Evolutionary conservation across 2,113 vertebrate genomes (phyloP).

Genomic region (Acrocephalus arundinaceus): DNA sequence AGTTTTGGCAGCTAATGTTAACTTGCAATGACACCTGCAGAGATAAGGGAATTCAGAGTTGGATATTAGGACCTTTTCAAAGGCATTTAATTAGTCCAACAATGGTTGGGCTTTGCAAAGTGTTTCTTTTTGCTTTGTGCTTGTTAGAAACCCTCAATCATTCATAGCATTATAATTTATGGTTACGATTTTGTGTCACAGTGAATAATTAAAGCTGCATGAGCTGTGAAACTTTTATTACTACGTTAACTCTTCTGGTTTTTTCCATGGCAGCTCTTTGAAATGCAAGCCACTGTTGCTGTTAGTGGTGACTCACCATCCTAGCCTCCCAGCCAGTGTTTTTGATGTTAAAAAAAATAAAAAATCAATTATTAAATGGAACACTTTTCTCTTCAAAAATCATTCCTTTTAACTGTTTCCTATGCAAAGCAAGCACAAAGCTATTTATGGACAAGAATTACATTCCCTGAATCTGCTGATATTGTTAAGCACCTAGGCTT

Average conservation of each 20-base stretch:
- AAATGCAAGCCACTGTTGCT: background rate
- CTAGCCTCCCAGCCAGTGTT: background rate
- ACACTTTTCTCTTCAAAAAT: background rate
- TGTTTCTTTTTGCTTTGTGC: background rate
- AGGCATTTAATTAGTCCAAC: constrained; percentile 22
- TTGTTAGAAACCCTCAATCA: constrained; percentile 24
- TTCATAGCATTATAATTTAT: constrained; percentile 29
- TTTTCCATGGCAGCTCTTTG: constrained; percentile 1
- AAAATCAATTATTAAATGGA: background rate
- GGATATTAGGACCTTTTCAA: background rate
- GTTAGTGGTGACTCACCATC: background rate
- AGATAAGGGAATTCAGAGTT: background rate
- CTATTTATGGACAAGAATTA: background rate
- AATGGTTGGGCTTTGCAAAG: background rate
- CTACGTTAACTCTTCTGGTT: background rate
- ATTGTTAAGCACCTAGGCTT: background rate
- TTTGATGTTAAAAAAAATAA: background rate
- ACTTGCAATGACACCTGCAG: constrained; percentile 14
- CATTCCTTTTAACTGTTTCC: background rate
- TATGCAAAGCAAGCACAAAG: background rate
- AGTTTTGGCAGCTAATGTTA: background rate
- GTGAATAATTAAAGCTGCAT: constrained; percentile 45
- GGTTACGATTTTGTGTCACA: background rate
- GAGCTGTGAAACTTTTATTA: constrained; percentile 37
- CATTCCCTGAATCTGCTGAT: background rate